Evolutionary conservation across 2,888 invertebrate species (phyloP), one percentile per base, ranked within the genome.

Genomic region (Mesopsocus fuscifrons): DNA sequence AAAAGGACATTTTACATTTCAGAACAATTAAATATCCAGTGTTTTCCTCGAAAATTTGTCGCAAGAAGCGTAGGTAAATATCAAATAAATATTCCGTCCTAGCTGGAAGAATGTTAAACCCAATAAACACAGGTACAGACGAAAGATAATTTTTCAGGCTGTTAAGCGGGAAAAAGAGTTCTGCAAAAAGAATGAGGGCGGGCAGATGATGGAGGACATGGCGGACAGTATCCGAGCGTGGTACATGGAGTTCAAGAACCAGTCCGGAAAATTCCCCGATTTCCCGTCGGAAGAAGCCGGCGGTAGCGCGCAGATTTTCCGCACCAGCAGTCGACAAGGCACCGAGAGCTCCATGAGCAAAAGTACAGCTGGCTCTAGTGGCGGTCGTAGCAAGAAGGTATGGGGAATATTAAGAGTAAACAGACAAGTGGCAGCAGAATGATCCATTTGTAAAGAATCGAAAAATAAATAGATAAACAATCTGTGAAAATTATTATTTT

Each of bases 261-360:
- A 78, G 52, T 82, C 83, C 3, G 84, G 81, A 20, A 81, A 79
- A 55, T 77, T 94, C 54, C 94, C 95, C 0, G 91, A 92, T 51
- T 77, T 88, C 53, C 94, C 94, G 1, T 78, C 85, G 2, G 87
- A 82, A 49, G 92, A 94, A 54, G 77, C 82, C 51, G 91, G 91
- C 5, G 89, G 91, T 0, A 91, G 91, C 1, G 69, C 81, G 50
- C 68, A 81, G 47, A 75, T 92, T 61, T 78, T 89, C 49, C 82
- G 80, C 52, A 20, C 38, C 3, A 38, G 38, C 20, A 38, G 45
- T 42, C 41, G 50, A 34, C 57, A 65, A 61, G 77, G 74, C n/a
- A 76, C 77, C 3, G 82, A 81, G 42, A 83, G 83, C 56, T 80
- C 80, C 53, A 59, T 78, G 4, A 83, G 83, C 52, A 80, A 83